Evolutionary conservation across 2,797 vertebrate species (phyloP).

Genomic region (Pelochelys cantorii): DNA sequence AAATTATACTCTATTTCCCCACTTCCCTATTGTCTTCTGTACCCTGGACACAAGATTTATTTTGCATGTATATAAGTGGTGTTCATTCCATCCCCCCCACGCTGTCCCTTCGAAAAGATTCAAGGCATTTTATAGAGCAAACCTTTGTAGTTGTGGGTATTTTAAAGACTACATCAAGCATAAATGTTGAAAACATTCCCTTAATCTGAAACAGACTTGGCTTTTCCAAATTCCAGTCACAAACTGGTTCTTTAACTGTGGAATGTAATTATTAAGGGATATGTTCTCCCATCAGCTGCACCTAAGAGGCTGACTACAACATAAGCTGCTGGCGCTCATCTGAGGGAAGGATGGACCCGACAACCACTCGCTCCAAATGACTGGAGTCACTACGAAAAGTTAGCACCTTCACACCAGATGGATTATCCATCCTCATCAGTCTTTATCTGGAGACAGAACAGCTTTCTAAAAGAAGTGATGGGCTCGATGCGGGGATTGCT

Average conservation of each 20-base stretch:
- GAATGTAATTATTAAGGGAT: background rate
- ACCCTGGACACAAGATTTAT: background rate
- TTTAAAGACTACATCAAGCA: background rate
- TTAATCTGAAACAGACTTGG: constrained; percentile 46
- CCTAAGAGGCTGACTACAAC: background rate
- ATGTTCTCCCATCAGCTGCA: background rate
- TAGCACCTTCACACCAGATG: background rate
- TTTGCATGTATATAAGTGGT: background rate
- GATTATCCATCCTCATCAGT: background rate
- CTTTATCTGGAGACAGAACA: background rate
- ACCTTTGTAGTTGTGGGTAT: background rate
- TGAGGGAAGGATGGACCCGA: background rate
- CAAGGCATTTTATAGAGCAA: accelerated
- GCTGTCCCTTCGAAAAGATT: background rate
- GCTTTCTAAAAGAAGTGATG: constrained; percentile 10
- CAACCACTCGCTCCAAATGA: background rate
- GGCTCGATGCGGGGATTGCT: accelerated
- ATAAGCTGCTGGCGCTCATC: background rate
- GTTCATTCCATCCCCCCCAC: accelerated
- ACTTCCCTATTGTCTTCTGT: background rate
- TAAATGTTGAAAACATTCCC: constrained; percentile 36
- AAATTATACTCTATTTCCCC: background rate
- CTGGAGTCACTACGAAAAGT: background rate
- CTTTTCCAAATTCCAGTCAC: background rate
- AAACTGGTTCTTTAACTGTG: background rate